Evolutionary conservation across 2,113 vertebrate species (phyloP).

Genomic region (Tachysurus vachellii): DNA sequence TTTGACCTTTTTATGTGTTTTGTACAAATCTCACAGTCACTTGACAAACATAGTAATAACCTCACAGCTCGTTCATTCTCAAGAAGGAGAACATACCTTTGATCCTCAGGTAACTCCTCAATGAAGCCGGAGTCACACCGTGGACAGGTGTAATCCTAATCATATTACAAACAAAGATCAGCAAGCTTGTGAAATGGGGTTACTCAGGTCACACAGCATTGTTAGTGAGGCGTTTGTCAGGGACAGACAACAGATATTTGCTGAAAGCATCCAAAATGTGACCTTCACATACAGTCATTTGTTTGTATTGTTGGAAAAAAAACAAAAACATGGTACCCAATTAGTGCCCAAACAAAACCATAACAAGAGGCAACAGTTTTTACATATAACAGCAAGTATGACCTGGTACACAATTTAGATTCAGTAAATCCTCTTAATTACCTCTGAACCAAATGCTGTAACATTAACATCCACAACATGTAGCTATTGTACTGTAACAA

Average conservation of each 20-base stretch:
- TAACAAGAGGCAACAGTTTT: neutral
- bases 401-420: neutral
- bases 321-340: neutral
- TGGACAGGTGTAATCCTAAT: conserved; percentile 92
- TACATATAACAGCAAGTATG: neutral
- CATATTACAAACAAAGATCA: conserved; percentile 22
- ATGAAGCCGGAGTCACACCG: conserved; percentile 95
- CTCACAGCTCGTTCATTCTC: neutral
- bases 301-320: neutral
- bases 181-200: neutral
- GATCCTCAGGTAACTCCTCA: conserved; percentile 86
- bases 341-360: neutral
- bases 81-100: conserved; percentile 74
- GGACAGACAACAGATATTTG: neutral
- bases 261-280: neutral
- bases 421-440: no score
- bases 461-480: neutral
- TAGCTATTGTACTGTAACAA: conserved; percentile 3
- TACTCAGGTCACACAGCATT: neutral
- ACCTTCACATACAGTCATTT: neutral
- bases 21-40: neutral
- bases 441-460: neutral
- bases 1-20: neutral
- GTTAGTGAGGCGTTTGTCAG: neutral
- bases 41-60: neutral